Evolutionary conservation across 2,888 invertebrate genomes (phyloP), one percentile per base, ranked within the genome.

Genomic region (Dromius quadrimaculatus): DNA sequence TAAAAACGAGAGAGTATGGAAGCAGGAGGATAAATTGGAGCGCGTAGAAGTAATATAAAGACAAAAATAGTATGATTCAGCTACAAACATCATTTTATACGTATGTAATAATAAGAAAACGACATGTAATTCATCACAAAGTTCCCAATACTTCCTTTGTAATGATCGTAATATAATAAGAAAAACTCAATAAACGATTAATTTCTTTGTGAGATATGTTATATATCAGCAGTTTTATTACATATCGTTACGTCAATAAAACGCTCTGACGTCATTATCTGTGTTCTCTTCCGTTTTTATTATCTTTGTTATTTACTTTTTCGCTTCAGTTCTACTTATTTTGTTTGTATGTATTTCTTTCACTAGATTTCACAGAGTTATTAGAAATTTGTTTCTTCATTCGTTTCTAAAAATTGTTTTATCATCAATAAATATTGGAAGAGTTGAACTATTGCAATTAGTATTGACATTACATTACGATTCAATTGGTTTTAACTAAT

Each of bases 261-360:
- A 8, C 15, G 23, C 13, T 8, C 59, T 59, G 36, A 59, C 59
- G 59, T 59, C 59, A 54, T 54, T 54, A 54, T 59, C 34, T 36
- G 34, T 59, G 59, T 59, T 59, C 59, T 59, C 36, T 59, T 20
- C 11, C 59, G n/a, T 59, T 59, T 36, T 59, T 59, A 36, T 59
- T 59, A 36, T 59, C 34, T 59, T 59, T 59, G 34, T 59, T 59
- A 59, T 59, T 59, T 36, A 36, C 59, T 59, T 59, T 59, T 59
- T 59, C 34, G 20, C 36, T 5, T 17, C 19, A 4, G 17, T 20
- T 59, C 59, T 59, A 19, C 20, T 47, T 59, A 34, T 36, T 59
- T 59, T 59, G 23, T 59, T 36, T 59, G 59, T 6, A 9, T 32
- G 5, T 36, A 36, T 17, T 59, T 59, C 59, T 59, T 59, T 59